Evolutionary conservation across 2,888 invertebrate genomes (phyloP).

Genomic region (Andrena praecox): DNA sequence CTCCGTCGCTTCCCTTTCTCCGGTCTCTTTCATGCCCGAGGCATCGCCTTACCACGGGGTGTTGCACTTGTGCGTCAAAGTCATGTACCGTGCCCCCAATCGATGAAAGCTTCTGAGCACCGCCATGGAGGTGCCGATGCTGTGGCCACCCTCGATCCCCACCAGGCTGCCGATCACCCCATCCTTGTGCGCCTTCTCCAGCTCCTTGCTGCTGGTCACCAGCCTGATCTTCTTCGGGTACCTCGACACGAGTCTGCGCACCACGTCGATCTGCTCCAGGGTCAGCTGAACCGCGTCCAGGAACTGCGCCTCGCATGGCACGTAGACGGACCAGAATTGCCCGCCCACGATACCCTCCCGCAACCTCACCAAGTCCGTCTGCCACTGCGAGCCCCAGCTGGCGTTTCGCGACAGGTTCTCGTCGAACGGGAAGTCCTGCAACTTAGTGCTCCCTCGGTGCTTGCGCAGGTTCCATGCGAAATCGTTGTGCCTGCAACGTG

Average conservation of each 20-base stretch:
- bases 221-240: conserved; percentile 86
- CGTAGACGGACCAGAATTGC: conserved; percentile 85
- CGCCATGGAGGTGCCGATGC: conserved; percentile 89
- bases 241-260: conserved; percentile 87
- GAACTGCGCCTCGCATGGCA: conserved; percentile 88
- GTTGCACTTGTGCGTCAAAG: conserved; percentile 89
- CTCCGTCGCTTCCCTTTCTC: no score
- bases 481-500: conserved; percentile 83
- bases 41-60: conserved; percentile 87
- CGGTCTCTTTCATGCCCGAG: neutral
- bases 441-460: conserved; percentile 81
- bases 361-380: conserved; percentile 86
- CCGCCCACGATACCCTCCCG: conserved; percentile 85
- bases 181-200: conserved; percentile 87
- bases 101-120: conserved; percentile 89
- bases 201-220: conserved; percentile 87
- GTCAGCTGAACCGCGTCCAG: conserved; percentile 89
- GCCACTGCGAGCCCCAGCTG: conserved; percentile 83
- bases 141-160: conserved; percentile 89
- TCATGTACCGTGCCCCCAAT: conserved; percentile 89
- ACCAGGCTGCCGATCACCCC: conserved; percentile 88
- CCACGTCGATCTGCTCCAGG: conserved; percentile 89
- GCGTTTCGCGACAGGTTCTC: conserved; percentile 81
- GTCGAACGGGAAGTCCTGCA: conserved; percentile 84
- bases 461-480: conserved; percentile 84